Percentiles rank a stretch among this genome's conserved stretches.
Conservation (phyloP, 64 coral and sea anemone genomes). For the Pachyseris speciosa region DNA sequence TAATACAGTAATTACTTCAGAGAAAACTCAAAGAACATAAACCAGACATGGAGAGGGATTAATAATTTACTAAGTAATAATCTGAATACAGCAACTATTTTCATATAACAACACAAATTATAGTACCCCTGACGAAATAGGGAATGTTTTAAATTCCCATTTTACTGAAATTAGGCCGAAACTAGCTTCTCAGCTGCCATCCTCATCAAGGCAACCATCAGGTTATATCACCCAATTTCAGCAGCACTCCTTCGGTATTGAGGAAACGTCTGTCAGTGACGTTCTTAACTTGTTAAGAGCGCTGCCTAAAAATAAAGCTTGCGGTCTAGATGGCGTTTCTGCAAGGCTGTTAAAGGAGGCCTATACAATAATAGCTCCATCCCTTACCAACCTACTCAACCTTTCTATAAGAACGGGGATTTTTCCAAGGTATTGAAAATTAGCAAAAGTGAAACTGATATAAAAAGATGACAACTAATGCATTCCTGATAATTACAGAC, state of each 20-base stretch:
- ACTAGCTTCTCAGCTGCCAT: not conserved
- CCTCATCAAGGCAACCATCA: not conserved
- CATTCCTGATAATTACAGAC: not conserved
- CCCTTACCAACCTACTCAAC: constrained; percentile 19
- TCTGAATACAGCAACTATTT: too few species aligned
- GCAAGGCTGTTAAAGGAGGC: constrained; percentile 30
- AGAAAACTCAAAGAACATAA: too few species aligned
- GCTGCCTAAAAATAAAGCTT: too few species aligned
- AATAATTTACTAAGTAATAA: too few species aligned
- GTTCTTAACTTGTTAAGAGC: too few species aligned
- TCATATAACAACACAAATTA: too few species aligned
- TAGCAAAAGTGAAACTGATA: not conserved
- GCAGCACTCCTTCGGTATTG: not conserved
- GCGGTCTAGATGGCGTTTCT: not conserved
- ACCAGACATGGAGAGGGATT: too few species aligned
- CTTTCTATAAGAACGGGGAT: constrained; percentile 36
- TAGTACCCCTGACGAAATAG: too few species aligned
- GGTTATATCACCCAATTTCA: not conserved
- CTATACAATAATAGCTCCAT: constrained; percentile 28
- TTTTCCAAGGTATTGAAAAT: not conserved
- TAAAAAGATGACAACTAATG: not conserved
- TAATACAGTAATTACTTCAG: too few species aligned
- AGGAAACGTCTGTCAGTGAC: too few species aligned
- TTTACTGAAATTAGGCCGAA: constrained; percentile 19
- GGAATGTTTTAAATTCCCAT: constrained; percentile 5